These are phyloP conservation scores for Tetrax tetrax DNA, from an alignment of 2,113 vertebrate species.

Conservation along the genomic window DNA sequence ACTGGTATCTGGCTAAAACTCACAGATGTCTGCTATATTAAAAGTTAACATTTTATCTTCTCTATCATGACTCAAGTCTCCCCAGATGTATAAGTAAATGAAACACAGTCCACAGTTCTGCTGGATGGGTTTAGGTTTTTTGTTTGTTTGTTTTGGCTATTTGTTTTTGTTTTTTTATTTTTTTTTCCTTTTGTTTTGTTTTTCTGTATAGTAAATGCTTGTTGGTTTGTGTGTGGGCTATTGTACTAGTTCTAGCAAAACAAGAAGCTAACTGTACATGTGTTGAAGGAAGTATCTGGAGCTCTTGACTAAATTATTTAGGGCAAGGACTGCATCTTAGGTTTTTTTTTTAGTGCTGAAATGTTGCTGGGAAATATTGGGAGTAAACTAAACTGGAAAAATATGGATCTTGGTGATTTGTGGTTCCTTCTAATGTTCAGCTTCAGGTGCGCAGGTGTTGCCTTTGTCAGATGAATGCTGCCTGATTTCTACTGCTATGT, in stretches of 20 bases:
- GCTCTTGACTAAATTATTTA: neutral
- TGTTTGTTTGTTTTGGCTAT: neutral
- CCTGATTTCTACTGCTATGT: constrained; percentile 64
- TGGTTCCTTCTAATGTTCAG: neutral
- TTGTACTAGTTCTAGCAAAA: neutral
- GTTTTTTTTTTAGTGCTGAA: neutral
- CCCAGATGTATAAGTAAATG: neutral
- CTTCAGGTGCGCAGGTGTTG: constrained; percentile 30
- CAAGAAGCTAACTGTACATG: neutral
- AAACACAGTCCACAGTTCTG: neutral
- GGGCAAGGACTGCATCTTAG: neutral
- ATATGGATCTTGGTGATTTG: neutral
- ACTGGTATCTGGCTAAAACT: neutral
- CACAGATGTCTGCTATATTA: neutral
- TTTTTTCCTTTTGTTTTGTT: too few species aligned
- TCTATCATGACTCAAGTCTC: neutral
- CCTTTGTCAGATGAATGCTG: constrained; percentile 66
- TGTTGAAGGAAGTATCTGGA: neutral
- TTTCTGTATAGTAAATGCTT: neutral
- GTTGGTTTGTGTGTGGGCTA: neutral
- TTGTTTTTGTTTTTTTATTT: too few species aligned
- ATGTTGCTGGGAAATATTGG: neutral
- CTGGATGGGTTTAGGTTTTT: fast-evolving
- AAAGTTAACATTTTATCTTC: constrained; percentile 4
- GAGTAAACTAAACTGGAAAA: constrained; percentile 11